These are phyloP conservation scores for Echinometra lucunter DNA, from an alignment of 53 echinoderm and acorn worm species.

Conservation along the genomic window DNA sequence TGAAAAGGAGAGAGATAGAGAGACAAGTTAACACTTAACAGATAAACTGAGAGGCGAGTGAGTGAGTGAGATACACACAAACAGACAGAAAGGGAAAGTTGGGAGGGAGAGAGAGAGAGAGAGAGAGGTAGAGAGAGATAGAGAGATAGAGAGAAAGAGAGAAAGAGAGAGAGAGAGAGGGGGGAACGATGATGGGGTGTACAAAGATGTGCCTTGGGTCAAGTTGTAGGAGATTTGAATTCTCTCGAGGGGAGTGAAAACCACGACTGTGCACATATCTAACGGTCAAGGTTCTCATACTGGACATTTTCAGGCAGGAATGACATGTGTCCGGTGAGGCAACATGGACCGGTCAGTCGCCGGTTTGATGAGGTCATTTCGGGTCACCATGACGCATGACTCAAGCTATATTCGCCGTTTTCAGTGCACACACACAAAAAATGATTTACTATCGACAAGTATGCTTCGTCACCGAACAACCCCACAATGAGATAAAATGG, in stretches of 20 bases:
- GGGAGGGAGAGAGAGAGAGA: not conserved
- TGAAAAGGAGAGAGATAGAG: too few species aligned
- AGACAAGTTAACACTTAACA: too few species aligned
- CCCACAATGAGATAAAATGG: not conserved
- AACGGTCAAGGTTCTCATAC: slow-evolving; percentile 42
- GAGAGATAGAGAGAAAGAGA: slow-evolving; percentile 10
- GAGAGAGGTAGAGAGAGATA: not conserved
- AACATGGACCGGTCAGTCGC: slow-evolving; percentile 43
- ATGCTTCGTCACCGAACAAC: not conserved
- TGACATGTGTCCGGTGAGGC: slow-evolving; percentile 38
- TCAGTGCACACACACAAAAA: not conserved
- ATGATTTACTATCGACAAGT: slow-evolving; percentile 32
- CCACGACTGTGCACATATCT: slow-evolving; percentile 49
- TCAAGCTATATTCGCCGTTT: not conserved
- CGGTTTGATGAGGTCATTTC: slow-evolving; percentile 53
- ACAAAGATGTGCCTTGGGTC: slow-evolving; percentile 3
- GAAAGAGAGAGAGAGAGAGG: not conserved
- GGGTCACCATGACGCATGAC: slow-evolving; percentile 49
- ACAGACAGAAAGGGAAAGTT: not conserved
- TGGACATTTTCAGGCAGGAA: slow-evolving; percentile 38
- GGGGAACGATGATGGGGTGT: not conserved
- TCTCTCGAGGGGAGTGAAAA: slow-evolving; percentile 21
- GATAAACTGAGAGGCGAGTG: not conserved
- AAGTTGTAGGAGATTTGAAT: slow-evolving; percentile 56
- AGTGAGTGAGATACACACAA: not conserved